These are phyloP conservation scores for Lochmaea crataegi DNA, from an alignment of 2,888 invertebrate species.

Conservation along the genomic window DNA sequence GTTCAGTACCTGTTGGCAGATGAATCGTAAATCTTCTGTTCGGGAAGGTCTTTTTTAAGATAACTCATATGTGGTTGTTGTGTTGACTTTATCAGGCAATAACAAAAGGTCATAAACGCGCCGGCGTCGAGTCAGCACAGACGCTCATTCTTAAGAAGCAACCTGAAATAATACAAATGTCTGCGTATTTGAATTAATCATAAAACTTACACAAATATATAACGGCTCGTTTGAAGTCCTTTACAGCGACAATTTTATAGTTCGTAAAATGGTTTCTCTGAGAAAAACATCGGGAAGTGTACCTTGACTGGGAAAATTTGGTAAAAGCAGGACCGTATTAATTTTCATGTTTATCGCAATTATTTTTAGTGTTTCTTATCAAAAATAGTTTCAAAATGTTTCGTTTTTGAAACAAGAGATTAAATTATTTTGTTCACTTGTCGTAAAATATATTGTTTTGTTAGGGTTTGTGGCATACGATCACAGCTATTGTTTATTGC, in stretches of 20 bases:
- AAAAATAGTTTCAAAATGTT: too few species aligned
- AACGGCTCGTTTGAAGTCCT: slow-evolving; percentile 60
- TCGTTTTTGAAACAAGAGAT: too few species aligned
- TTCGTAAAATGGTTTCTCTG: slow-evolving; percentile 44
- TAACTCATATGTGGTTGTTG: slow-evolving; percentile 46
- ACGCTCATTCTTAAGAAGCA: slow-evolving; percentile 56
- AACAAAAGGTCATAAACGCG: slow-evolving; percentile 53
- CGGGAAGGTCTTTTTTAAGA: slow-evolving; percentile 12
- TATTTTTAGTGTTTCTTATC: neutral
- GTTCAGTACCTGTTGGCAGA: slow-evolving; percentile 5
- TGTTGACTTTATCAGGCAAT: slow-evolving; percentile 52
- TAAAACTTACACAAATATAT: slow-evolving; percentile 62
- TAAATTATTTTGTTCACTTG: too few species aligned
- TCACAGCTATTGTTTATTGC: too few species aligned
- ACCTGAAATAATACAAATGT: slow-evolving; percentile 60
- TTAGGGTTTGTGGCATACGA: too few species aligned
- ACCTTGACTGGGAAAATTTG: neutral
- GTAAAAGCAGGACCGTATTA: neutral
- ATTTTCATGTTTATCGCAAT: neutral
- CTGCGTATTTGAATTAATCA: slow-evolving; percentile 58
- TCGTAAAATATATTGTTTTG: too few species aligned
- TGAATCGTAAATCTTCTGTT: slow-evolving; percentile 13
- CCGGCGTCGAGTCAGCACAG: slow-evolving; percentile 36
- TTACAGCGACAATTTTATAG: slow-evolving; percentile 61
- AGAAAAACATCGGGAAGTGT: slow-evolving; percentile 32